Conservation (phyloP, 2,888 invertebrate species). For the Gymnoscelis rufifasciata region DNA sequence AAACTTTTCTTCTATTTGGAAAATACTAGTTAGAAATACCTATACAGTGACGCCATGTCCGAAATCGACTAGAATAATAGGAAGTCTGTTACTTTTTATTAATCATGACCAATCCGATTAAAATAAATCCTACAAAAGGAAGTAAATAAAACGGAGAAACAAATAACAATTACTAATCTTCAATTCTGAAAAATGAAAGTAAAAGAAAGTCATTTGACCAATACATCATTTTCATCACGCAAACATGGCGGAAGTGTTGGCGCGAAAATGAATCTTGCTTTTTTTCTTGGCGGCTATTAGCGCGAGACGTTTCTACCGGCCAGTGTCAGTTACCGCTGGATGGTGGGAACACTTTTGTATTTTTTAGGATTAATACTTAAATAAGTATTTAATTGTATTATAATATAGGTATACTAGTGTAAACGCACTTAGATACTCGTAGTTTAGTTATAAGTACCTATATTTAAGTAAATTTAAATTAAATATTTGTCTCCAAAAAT, state of each 20-base stretch:
- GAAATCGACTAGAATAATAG: too few species aligned
- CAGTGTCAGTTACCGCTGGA: constrained; percentile 47
- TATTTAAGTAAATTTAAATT: too few species aligned
- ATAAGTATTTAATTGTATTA: too few species aligned
- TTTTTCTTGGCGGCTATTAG: constrained; percentile 59
- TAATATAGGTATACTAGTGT: too few species aligned
- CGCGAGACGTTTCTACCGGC: constrained; percentile 65
- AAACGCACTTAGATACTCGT: too few species aligned
- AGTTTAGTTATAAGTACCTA: too few species aligned
- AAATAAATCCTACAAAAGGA: neutral
- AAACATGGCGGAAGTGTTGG: constrained; percentile 71
- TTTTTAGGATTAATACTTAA: neutral
- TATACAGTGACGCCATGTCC: too few species aligned
- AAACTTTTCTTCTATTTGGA: too few species aligned
- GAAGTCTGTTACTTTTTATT: too few species aligned
- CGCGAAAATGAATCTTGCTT: constrained; percentile 74
- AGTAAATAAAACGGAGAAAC: constrained; percentile 22
- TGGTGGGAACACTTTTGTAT: constrained; percentile 6
- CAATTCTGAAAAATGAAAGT: constrained; percentile 67
- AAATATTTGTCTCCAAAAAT: too few species aligned
- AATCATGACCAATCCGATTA: too few species aligned
- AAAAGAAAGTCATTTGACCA: constrained; percentile 67
- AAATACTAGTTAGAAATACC: too few species aligned
- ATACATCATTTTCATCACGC: constrained; percentile 77
- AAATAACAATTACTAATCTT: constrained; percentile 46